Percentiles rank a stretch among this genome's conserved stretches.
These are phyloP conservation scores for Scaptomyza pallida DNA, from an alignment of 1,140 invertebrate species.

Conservation along the genomic window DNA sequence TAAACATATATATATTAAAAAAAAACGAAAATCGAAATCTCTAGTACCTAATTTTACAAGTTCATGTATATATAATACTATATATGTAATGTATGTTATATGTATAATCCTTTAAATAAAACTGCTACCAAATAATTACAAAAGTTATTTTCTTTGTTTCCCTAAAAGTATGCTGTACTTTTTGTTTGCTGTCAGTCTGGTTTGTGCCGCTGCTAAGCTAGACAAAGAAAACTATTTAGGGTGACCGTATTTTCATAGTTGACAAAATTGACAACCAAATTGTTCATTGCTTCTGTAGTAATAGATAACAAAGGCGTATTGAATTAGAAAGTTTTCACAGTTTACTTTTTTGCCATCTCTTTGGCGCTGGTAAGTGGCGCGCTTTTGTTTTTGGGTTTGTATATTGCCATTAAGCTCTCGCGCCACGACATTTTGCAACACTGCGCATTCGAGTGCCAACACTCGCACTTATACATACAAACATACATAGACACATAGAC, in stretches of 20 bases:
- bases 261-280: too few species aligned
- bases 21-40: conserved; percentile 28
- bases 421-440: conserved; percentile 5
- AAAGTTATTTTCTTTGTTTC: neutral
- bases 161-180: neutral
- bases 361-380: too few species aligned
- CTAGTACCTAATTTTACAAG: conserved; percentile 74
- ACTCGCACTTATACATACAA: too few species aligned
- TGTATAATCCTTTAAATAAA: conserved; percentile 73
- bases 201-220: neutral
- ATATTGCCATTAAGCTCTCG: too few species aligned
- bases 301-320: too few species aligned
- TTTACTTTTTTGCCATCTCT: too few species aligned
- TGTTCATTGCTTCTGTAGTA: too few species aligned
- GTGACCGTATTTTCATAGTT: too few species aligned
- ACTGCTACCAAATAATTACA: conserved; percentile 73
- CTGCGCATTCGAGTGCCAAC: conserved; percentile 11
- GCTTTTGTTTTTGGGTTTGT: too few species aligned
- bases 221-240: too few species aligned
- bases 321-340: too few species aligned
- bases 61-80: conserved; percentile 70
- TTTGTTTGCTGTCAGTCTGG: neutral
- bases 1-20: conserved; percentile 21
- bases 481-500: too few species aligned
- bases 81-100: conserved; percentile 61